Conservation (phyloP, 2,888 invertebrate species). For the Gastracanthus pulcherrimus region DNA sequence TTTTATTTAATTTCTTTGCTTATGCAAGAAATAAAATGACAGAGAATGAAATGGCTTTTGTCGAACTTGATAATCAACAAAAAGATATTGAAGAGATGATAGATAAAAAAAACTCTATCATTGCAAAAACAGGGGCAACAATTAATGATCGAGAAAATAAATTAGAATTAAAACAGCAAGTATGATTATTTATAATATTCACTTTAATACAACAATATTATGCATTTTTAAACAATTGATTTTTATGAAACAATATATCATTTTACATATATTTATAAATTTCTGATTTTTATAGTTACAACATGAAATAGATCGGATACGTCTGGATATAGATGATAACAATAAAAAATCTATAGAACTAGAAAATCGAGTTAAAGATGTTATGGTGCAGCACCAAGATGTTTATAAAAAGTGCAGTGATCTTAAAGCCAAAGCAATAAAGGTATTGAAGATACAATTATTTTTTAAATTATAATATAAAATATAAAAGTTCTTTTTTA, state of each 20-base stretch:
- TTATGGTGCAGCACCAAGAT: conserved; percentile 52
- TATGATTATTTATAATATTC: conserved; percentile 28
- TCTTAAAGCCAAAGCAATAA: conserved; percentile 56
- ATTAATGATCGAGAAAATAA: conserved; percentile 58
- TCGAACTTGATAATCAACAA: conserved; percentile 53
- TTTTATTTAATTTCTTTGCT: conserved; percentile 63
- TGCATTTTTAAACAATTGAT: not conserved
- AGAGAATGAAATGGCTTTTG: conserved; percentile 57
- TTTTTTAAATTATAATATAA: conserved; percentile 7
- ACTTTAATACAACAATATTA: not conserved
- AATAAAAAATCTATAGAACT: conserved; percentile 44
- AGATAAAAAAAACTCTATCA: conserved; percentile 50
- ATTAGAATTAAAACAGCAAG: conserved; percentile 58
- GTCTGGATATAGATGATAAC: conserved; percentile 32
- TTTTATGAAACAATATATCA: not conserved
- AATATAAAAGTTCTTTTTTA: not conserved
- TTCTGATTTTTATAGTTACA: conserved; percentile 44
- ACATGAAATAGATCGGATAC: conserved; percentile 57
- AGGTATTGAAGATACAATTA: conserved; percentile 52
- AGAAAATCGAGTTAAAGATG: conserved; percentile 49
- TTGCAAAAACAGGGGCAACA: conserved; percentile 55
- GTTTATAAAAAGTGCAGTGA: conserved; percentile 49
- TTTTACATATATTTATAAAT: not conserved
- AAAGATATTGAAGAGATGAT: conserved; percentile 57
- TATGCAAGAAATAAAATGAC: conserved; percentile 59